Base-by-base conservation (phyloP, 2,797 vertebrate species). In the Macropodus opercularis region DNA sequence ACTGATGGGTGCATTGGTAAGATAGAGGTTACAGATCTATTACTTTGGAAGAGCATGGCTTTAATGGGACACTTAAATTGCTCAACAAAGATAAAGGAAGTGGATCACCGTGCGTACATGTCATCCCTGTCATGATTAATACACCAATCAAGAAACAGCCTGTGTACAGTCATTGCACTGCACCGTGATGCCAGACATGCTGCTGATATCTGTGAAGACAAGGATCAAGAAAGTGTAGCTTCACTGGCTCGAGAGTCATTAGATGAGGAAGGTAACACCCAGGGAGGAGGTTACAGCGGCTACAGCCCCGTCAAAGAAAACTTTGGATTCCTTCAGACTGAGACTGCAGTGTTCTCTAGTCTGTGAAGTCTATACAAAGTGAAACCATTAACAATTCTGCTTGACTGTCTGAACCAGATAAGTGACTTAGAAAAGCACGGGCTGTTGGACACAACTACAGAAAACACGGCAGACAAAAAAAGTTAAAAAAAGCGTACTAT, bases 361-460 rank as follows among this genome's bases (percentile, higher is more conserved):
- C 63, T 62, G 17, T 63, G 41, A 81, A 70, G 69, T 63, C 14
- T 17, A 46, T 23, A 39, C 19, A 50, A 47, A 65, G 38, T 39
- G n/a, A 63, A 57, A 6, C 5, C 24, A 43, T 54, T 36, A 56
- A 63, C 52, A 36, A 29, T 63, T 57, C 24, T 43, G 42, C 27
- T 40, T 38, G 57, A 56, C 17, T 52, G 51, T 43, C 19, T 48
- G 38, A 29, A 18, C 27, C 8, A 51, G 50, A 50, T 17, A 69
- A 48, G 31, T 21, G 38, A 62, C 23, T 51, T 19, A 14, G 34
- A 42, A 49, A 65, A 75, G 49, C 35, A 54, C 13, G 55, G 15
- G 15, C 24, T 48, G 10, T 57, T 65, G 34, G 50, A 59, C 32
- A 46, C 35, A 63, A 49, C 31, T 43, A 34, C 15, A 40, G 10